Conservation (phyloP, 2,888 invertebrate species). For the Ethmia dodecea region DNA sequence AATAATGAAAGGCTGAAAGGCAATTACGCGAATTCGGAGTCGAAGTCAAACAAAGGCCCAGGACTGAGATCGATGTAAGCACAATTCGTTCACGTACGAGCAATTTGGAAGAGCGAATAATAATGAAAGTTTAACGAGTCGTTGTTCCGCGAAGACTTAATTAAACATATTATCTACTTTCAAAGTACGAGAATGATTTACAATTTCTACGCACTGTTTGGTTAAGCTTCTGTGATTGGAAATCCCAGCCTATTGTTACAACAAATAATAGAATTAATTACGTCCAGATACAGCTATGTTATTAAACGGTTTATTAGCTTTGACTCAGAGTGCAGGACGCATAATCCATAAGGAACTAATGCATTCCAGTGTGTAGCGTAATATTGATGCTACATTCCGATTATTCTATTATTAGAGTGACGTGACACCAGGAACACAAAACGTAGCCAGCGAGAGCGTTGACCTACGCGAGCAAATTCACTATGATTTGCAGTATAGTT, state of each 20-base stretch:
- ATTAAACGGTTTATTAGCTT: slow-evolving; percentile 34
- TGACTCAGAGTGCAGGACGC: slow-evolving; percentile 31
- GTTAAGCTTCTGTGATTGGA: slow-evolving; percentile 38
- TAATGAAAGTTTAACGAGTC: slow-evolving; percentile 74
- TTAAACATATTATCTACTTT: slow-evolving; percentile 63
- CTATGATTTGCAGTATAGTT: slow-evolving; percentile 70
- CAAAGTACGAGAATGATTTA: slow-evolving; percentile 37
- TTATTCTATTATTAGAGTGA: slow-evolving; percentile 71
- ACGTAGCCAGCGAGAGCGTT: slow-evolving; percentile 62
- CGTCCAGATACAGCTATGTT: slow-evolving; percentile 20
- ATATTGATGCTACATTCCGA: slow-evolving; percentile 66
- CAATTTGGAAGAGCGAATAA: slow-evolving; percentile 64
- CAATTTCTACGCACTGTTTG: slow-evolving; percentile 34
- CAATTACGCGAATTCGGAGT: slow-evolving; percentile 76
- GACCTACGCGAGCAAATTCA: slow-evolving; percentile 71
- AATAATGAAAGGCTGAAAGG: slow-evolving; percentile 77
- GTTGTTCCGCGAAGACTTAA: slow-evolving; percentile 51
- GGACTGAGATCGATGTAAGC: slow-evolving; percentile 67
- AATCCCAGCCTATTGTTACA: slow-evolving; percentile 33
- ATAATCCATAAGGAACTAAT: slow-evolving; percentile 45
- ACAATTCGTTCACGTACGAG: slow-evolving; percentile 72
- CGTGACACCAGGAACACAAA: slow-evolving; percentile 75
- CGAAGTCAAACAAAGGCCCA: slow-evolving; percentile 74
- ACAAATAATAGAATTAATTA: slow-evolving; percentile 30
- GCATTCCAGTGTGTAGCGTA: slow-evolving; percentile 55